Evolutionary conservation across 2,113 vertebrate species (phyloP).

Genomic region (Silurus glanis): DNA sequence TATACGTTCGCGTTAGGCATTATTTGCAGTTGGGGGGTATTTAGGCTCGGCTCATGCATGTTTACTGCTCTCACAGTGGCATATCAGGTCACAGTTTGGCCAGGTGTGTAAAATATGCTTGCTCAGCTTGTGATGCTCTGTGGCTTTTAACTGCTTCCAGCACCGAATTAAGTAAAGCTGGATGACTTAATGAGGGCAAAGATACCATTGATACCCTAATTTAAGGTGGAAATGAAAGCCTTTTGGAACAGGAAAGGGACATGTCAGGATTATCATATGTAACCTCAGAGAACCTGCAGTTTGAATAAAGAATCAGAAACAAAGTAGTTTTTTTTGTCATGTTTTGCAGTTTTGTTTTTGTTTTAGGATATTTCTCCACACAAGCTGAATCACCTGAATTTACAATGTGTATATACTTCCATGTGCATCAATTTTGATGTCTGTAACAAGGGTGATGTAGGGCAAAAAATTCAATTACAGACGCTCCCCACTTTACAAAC

Average conservation of each 20-base stretch:
- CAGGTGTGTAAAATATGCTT: constrained; percentile 21
- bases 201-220: background rate
- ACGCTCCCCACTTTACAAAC: too few species aligned
- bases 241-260: background rate
- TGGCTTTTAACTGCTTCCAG: constrained; percentile 13
- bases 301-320: background rate
- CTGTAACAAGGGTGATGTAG: too few species aligned
- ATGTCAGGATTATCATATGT: background rate
- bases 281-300: background rate
- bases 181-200: background rate
- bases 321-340: background rate
- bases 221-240: background rate
- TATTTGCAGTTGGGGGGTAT: background rate
- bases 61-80: background rate
- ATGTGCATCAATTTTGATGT: too few species aligned
- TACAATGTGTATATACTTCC: too few species aligned
- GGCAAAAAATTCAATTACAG: too few species aligned
- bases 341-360: too few species aligned
- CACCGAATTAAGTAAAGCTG: background rate
- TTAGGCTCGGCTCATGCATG: constrained; percentile 22
- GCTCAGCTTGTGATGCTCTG: background rate
- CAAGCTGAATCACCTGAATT: too few species aligned
- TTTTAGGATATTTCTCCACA: too few species aligned
- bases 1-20: background rate
- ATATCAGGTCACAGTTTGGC: constrained; percentile 19